These are phyloP conservation scores for Drosophila chauvacae DNA, from an alignment of 1,140 invertebrate species.

Conservation along the genomic window DNA sequence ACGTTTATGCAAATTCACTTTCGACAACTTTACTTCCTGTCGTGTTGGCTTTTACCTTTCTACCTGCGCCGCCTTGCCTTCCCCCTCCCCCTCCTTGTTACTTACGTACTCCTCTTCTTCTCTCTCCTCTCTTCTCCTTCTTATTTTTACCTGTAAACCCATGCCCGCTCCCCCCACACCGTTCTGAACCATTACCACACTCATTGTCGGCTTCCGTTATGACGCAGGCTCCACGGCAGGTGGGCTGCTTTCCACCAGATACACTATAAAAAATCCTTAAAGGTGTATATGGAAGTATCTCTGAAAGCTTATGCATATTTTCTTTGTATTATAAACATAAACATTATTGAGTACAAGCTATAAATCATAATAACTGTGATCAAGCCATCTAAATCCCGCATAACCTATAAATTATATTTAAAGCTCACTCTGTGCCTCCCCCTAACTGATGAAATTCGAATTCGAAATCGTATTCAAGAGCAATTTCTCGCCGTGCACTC, in stretches of 20 bases:
- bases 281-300: too few species aligned
- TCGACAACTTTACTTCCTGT: conserved; percentile 75
- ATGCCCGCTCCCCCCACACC: not conserved
- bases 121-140: not conserved
- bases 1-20: conserved; percentile 81
- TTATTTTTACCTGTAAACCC: not conserved
- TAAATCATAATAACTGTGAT: too few species aligned
- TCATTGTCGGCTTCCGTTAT: conserved; percentile 59
- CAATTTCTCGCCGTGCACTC: conserved; percentile 7
- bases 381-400: too few species aligned
- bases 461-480: not conserved
- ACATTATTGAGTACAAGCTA: too few species aligned
- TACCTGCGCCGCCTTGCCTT: not conserved
- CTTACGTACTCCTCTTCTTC: not conserved
- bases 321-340: not conserved
- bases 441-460: too few species aligned
- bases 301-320: not conserved
- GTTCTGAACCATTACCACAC: conserved; percentile 16
- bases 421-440: too few species aligned
- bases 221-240: conserved; percentile 26
- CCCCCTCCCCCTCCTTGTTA: not conserved
- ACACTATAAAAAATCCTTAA: too few species aligned
- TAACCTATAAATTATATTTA: too few species aligned
- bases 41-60: conserved; percentile 35
- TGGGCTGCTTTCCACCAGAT: not conserved